These are phyloP conservation scores for Australoheros facetus DNA, from an alignment of 2,797 vertebrate genomes.

Conservation along the genomic window DNA sequence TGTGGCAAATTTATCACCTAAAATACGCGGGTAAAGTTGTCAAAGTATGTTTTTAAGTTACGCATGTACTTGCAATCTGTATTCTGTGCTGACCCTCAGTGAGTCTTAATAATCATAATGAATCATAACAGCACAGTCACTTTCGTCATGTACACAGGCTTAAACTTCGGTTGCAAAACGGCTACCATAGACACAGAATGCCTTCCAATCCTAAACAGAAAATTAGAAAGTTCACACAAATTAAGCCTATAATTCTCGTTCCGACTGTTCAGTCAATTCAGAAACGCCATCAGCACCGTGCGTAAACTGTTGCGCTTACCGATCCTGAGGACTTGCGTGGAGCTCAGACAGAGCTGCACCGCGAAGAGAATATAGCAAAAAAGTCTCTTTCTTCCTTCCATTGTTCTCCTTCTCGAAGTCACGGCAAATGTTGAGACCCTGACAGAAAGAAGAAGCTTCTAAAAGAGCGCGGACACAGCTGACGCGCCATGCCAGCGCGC, in stretches of 20 bases:
- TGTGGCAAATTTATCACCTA: neutral
- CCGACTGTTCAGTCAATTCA: neutral
- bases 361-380: conserved; percentile 61
- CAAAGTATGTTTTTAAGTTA: neutral
- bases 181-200: too few relatives aligned
- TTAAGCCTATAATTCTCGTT: neutral
- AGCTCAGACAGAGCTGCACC: conserved; percentile 70
- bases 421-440: conserved; percentile 50
- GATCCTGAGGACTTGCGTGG: conserved; percentile 91
- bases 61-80: neutral
- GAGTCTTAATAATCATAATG: neutral
- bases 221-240: neutral
- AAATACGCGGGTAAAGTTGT: neutral
- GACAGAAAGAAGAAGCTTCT: conserved; percentile 32
- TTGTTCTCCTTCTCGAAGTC: conserved; percentile 58
- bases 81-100: neutral
- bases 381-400: conserved; percentile 70
- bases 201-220: neutral
- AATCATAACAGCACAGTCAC: neutral
- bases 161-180: neutral
- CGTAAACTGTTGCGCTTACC: conserved; percentile 84
- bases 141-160: neutral
- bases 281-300: neutral
- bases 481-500: conserved; percentile 45
- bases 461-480: conserved; percentile 23